Percentiles rank a stretch among this genome's conserved stretches.
Evolutionary conservation across 2,113 vertebrate genomes (phyloP).

Genomic region (Mesocricetus auratus): DNA sequence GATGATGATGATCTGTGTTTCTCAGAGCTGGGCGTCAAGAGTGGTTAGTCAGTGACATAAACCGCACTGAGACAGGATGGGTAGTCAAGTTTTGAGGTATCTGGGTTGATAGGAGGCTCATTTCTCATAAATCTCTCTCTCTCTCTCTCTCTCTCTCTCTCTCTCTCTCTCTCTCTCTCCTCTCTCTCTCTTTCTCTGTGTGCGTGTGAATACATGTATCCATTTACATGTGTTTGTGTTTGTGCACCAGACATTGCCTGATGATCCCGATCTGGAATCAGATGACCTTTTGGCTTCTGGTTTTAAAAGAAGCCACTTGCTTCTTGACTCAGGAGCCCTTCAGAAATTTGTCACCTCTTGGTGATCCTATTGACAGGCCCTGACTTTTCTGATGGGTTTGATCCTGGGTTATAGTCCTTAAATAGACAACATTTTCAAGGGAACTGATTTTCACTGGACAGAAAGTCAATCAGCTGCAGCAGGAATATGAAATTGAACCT

Average conservation of each 20-base stretch:
- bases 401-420: conserved; percentile 50
- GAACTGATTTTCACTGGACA: conserved; percentile 37
- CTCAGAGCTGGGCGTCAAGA: not conserved
- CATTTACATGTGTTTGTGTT: not conserved
- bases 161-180: not conserved
- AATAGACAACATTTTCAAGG: conserved; percentile 62
- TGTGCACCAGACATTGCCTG: not conserved
- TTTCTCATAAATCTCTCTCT: not conserved
- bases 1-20: conserved; percentile 3
- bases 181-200: not conserved
- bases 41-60: not conserved
- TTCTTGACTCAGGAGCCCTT: conserved; percentile 7
- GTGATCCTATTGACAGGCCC: conserved; percentile 41
- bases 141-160: not conserved
- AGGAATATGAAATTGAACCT: conserved; percentile 53
- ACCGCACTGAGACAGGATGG: not conserved
- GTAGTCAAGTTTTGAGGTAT: not conserved
- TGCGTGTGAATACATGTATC: not conserved
- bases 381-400: conserved; percentile 35
- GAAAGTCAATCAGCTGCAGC: conserved; percentile 30
- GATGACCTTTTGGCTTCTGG: not conserved
- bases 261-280: not conserved
- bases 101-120: not conserved
- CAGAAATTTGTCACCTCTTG: conserved; percentile 23
- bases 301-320: not conserved